These are phyloP conservation scores for Panonychus citri DNA, from an alignment of 1,140 invertebrate genomes.

Conservation along the genomic window DNA sequence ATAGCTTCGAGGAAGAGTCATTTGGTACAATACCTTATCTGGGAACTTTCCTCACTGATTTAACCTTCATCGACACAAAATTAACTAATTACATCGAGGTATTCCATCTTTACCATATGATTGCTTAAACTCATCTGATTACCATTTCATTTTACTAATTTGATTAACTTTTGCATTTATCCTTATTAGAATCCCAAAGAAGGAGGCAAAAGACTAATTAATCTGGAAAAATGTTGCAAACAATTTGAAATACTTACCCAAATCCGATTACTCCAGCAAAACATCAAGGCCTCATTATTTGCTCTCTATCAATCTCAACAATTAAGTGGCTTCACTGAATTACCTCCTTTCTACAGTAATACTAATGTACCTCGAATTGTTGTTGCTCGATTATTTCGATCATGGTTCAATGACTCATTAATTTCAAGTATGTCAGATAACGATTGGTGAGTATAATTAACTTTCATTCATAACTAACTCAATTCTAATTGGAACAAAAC, in stretches of 20 bases:
- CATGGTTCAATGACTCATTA: slow-evolving; percentile 11
- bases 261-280: slow-evolving; percentile 70
- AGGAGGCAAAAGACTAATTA: slow-evolving; percentile 46
- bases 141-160: background rate
- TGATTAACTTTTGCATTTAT: background rate
- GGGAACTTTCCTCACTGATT: slow-evolving; percentile 89
- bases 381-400: slow-evolving; percentile 11
- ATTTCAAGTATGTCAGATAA: slow-evolving; percentile 9
- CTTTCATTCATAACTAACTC: background rate
- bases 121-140: background rate
- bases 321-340: background rate
- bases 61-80: slow-evolving; percentile 91
- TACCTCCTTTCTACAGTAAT: slow-evolving; percentile 1
- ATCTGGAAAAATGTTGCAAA: slow-evolving; percentile 92
- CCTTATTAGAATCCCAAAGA: slow-evolving; percentile 21
- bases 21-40: slow-evolving; percentile 87
- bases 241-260: slow-evolving; percentile 96
- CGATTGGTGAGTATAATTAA: slow-evolving; percentile 8
- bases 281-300: slow-evolving; percentile 7
- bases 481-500: background rate
- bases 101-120: background rate
- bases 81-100: slow-evolving; percentile 26
- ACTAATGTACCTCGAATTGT: slow-evolving; percentile 5
- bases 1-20: slow-evolving; percentile 9
- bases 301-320: slow-evolving; percentile 8